Evolutionary conservation across 2,113 vertebrate species (phyloP), one percentile per base, ranked within the genome.

Genomic region (Plecturocebus donacophilus): DNA sequence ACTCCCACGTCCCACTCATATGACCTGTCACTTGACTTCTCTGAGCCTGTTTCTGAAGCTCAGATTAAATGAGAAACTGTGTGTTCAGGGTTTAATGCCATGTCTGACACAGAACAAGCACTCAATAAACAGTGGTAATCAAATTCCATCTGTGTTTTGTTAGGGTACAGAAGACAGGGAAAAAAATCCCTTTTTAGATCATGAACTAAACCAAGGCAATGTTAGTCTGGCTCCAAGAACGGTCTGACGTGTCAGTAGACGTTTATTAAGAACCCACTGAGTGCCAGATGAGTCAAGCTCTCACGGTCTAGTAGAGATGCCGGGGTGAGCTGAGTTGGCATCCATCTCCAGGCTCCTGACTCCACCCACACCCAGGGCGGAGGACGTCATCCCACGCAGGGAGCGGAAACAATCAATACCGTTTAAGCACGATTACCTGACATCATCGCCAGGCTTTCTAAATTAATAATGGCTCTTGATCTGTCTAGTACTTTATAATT

Each of bases 131-230:
- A 1, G 68, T 86, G 49, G 54, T 52, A 58, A 87, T 91, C 81
- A 66, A 70, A 56, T 58, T 64, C 68, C 80, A 27, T 47, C 83
- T 52, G 90, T 73, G 61, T 86, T 97, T 92, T 75, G 30, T 84
- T 71, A 92, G 71, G 79, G n/a, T 54, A 17, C 38, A 56, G 76
- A 49, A 64, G 85, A 79, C 1, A 0, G 4, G 23, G 25, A 8
- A 30, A 14, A 27, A 35, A 58, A 90, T 45, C 45, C 87, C 58
- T 56, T 80, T 95, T 84, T 83, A 40, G 79, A 82, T 90, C n/a
- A 42, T 23, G 42, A 76, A 81, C 64, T 85, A 68, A 81, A 61
- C 40, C 49, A 76, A 52, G 87, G 32, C 56, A 21, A 2, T 54
- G 8, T 32, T 35, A 45, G 73, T 49, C 66, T 83, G 89, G 42